A percentile compares a stretch with the other conserved stretches of the same genome.
phyloP scores from a whole-genome alignment of 2,113 vertebrate species.

The Oxyura jamaicensis region DNA sequence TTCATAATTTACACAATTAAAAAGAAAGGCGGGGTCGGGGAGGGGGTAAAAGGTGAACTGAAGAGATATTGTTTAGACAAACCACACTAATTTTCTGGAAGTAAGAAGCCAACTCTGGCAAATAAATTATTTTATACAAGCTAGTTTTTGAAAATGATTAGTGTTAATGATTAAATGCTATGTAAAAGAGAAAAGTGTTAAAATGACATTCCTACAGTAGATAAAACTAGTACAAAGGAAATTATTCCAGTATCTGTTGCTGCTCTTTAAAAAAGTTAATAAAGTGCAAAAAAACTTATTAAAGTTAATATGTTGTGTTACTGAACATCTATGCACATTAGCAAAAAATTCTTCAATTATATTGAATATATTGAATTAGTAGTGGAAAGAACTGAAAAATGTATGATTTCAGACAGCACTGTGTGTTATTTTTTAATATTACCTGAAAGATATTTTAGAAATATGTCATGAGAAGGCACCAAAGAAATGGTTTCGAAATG shows the following conservation, averaged over 20 bases:
- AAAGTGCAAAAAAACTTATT: background rate
- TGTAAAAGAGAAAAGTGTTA: background rate
- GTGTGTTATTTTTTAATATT: background rate
- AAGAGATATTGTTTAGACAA: background rate
- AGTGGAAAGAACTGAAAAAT: background rate
- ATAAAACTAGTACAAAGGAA: background rate
- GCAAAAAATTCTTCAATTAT: background rate
- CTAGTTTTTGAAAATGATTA: background rate
- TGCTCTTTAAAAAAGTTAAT: background rate
- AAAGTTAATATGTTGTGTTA: background rate
- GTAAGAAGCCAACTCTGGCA: background rate
- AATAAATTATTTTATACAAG: background rate
- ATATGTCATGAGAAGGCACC: background rate
- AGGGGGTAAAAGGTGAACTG: background rate
- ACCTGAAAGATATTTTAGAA: background rate
- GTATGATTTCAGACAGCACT: background rate
- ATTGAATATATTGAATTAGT: background rate
- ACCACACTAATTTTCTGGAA: background rate
- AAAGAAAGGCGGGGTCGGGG: background rate
- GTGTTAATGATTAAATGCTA: background rate
- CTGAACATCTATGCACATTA: background rate
- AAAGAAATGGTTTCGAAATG: background rate
- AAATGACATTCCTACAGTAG: background rate
- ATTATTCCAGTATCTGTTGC: background rate
- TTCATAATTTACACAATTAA: background rate